phyloP scores from a whole-genome alignment of 1,140 invertebrate genomes.

The Coelopa frigida region DNA sequence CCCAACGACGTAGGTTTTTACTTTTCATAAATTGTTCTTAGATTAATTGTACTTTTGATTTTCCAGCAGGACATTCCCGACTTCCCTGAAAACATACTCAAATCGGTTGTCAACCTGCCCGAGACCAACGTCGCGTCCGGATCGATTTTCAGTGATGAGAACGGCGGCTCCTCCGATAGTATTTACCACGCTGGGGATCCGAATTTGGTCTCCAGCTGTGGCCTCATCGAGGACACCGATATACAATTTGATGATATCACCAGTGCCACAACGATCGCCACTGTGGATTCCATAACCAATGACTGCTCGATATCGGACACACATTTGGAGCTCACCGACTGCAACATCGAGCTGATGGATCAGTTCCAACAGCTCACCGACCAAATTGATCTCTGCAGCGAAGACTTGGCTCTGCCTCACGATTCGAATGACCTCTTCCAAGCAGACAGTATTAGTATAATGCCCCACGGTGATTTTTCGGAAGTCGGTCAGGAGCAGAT shows the following conservation, averaged over 20 bases:
- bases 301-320: not conserved
- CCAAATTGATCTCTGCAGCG: conserved; percentile 36
- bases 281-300: not conserved
- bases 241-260: not conserved
- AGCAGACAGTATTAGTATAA: conserved; percentile 6
- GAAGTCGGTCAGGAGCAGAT: no score
- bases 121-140: not conserved
- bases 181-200: conserved; percentile 28
- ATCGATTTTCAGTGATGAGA: not conserved
- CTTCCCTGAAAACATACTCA: conserved; percentile 13
- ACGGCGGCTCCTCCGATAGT: not conserved
- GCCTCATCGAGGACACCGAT: conserved; percentile 22
- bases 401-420: conserved; percentile 29
- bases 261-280: not conserved
- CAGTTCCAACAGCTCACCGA: conserved; percentile 36
- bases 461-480: no score
- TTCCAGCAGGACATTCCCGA: conserved; percentile 12
- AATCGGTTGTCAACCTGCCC: not conserved
- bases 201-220: conserved; percentile 29
- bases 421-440: conserved; percentile 1
- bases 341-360: conserved; percentile 41
- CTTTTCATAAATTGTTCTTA: not conserved
- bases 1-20: conserved; percentile 21
- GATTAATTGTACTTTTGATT: not conserved
- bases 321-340: conserved; percentile 27